Evolutionary conservation across 2,113 vertebrate species (phyloP).

Genomic region (Potamarius usumacintae): DNA sequence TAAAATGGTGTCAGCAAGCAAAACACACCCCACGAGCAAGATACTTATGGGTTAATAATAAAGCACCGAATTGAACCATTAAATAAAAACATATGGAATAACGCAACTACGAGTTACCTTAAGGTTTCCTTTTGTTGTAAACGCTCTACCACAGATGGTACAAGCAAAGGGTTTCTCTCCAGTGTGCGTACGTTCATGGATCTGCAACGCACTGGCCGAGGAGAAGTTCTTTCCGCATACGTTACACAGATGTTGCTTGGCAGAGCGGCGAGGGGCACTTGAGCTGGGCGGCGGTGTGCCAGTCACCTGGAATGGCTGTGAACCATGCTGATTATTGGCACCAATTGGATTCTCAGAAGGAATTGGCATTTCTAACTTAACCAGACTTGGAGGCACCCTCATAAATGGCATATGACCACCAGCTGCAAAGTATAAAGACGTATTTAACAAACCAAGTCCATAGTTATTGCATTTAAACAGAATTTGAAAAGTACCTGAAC

Average conservation of each 20-base stretch:
- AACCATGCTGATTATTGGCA: conserved; percentile 74
- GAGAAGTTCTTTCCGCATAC: conserved; percentile 94
- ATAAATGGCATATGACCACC: conserved; percentile 76
- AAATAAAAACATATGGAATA: not conserved
- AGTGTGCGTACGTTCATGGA: conserved; percentile 93
- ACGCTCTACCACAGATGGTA: conserved; percentile 90
- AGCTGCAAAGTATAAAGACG: conserved; percentile 65
- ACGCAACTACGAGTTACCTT: conserved; percentile 75
- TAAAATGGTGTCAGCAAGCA: not conserved
- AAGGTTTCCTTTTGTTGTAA: conserved; percentile 96
- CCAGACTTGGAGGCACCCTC: conserved; percentile 81
- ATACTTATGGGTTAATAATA: not conserved
- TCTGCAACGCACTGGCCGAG: conserved; percentile 94
- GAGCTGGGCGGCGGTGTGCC: conserved; percentile 75
- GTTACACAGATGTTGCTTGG: conserved; percentile 89
- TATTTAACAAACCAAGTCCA: not conserved
- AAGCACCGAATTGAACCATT: not conserved
- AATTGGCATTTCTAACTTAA: conserved; percentile 88
- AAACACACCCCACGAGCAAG: not conserved
- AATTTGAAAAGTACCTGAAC: not conserved
- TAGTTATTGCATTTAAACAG: not conserved
- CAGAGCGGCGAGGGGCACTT: conserved; percentile 78
- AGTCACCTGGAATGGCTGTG: conserved; percentile 77
- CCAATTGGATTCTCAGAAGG: conserved; percentile 76
- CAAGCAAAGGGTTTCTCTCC: conserved; percentile 97